Base-by-base conservation (phyloP, 2,888 invertebrate species). In the Acholoe squamosa region DNA sequence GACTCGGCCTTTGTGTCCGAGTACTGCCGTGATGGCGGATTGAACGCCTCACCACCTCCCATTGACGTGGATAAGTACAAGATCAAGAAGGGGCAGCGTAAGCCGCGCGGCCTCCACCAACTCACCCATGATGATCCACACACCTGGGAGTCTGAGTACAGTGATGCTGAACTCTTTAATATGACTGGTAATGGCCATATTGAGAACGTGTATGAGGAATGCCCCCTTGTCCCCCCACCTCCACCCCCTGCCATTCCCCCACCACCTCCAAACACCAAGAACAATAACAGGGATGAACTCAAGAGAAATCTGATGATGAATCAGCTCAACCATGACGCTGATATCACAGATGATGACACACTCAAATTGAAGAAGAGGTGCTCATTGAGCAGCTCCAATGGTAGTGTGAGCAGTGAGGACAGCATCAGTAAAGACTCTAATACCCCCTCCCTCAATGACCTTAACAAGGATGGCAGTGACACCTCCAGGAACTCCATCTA, bases 1-100 rank as follows among this genome's bases (percentile, higher is more conserved):
- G 95, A 95, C 91, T 94, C 94, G 56, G 95, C 95, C 91, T 94
- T 93, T 90, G 94, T 95, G 7, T 93, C 94, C 0, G 94, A 95
- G 88, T 94, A 95, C 89, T 94, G 94, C 89, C 93, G 93, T 67
- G 92, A 94, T 52, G 28, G 51, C 28, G 77, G 52, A 52, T 28
- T n/a, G 31, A 51, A 56, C 52, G 43, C 88, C 3, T 80, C 34
- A 33, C n/a, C 19, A 31, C 89, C 88, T 25, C 51, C 89, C 7
- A 89, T 92, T 51, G 86, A 91, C 51, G 89, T 92, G 22, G 92
- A 92, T 43, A 92, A 92, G 89, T 92, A 92, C 89, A 92, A 92
- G 92, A 90, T 92, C 28, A 89, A 91, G 61, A 28, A 34, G 12
- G 25, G 28, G 67, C 31, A 14, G 1, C 52, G 34, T 33, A 71